A percentile compares a stretch with the other conserved stretches of the same genome.
Conservation (phyloP, 2,797 vertebrate genomes). For the Alca torda region DNA sequence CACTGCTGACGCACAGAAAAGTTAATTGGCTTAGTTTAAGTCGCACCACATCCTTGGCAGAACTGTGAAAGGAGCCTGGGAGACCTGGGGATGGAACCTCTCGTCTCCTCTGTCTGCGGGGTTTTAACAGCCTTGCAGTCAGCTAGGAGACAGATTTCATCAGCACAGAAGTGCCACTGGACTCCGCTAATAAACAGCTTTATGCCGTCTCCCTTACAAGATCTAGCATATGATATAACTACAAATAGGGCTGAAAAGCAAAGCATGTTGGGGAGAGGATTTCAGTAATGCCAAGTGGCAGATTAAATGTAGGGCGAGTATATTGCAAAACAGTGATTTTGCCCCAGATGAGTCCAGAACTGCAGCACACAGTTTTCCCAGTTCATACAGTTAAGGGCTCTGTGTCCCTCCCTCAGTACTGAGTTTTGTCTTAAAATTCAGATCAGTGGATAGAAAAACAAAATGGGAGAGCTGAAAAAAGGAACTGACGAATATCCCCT, state of each 20-base stretch:
- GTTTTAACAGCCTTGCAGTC: neutral
- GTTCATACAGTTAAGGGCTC: neutral
- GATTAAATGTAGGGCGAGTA: neutral
- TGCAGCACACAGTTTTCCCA: neutral
- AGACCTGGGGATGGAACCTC: neutral
- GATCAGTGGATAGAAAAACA: neutral
- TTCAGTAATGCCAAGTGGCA: neutral
- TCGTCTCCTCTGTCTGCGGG: neutral
- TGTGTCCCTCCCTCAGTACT: neutral
- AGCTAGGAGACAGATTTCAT: neutral
- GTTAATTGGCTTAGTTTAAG: conserved; percentile 18
- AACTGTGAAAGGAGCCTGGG: conserved; percentile 47
- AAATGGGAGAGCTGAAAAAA: neutral
- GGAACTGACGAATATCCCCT: neutral
- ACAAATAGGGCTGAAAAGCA: neutral
- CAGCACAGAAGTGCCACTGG: neutral
- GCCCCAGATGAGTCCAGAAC: neutral
- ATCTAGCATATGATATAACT: neutral
- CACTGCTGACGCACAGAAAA: neutral
- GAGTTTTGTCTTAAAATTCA: neutral
- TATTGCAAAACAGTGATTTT: neutral
- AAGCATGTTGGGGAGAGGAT: neutral
- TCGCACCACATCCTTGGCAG: conserved; percentile 43
- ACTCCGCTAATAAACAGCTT: neutral
- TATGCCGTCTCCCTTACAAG: neutral